phyloP scores from a whole-genome alignment of 2,113 vertebrate species.

The Meriones unguiculatus region DNA sequence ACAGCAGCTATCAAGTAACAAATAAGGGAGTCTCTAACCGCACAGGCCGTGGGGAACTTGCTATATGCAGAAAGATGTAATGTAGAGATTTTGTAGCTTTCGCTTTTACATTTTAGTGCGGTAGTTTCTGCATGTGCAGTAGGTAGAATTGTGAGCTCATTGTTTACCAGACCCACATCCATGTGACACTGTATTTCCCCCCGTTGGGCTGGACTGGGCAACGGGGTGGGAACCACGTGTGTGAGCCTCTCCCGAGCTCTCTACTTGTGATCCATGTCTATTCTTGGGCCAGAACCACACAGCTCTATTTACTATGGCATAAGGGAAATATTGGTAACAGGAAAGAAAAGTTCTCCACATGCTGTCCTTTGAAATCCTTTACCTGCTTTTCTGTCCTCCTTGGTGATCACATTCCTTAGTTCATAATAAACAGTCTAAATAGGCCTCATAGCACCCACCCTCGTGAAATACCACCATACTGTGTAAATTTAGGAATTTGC shows the following conservation, averaged over 20 bases:
- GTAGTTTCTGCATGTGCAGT: not conserved
- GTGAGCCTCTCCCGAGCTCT: not conserved
- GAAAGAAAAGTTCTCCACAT: slow-evolving; percentile 1
- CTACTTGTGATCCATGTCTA: not conserved
- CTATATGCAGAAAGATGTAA: not conserved
- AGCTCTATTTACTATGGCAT: not conserved
- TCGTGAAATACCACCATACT: too few relatives aligned
- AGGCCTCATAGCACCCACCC: too few relatives aligned
- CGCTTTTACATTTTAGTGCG: not conserved
- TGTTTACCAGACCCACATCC: not conserved
- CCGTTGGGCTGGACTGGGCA: not conserved
- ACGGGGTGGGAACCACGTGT: not conserved
- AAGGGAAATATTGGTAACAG: not conserved
- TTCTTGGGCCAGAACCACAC: not conserved
- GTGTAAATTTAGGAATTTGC: not conserved
- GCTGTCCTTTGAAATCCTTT: not conserved
- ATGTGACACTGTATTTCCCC: not conserved
- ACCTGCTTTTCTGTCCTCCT: not conserved
- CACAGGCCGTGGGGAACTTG: not conserved
- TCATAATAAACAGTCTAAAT: not conserved
- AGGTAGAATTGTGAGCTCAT: not conserved
- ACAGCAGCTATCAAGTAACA: not conserved
- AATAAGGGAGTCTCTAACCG: not conserved
- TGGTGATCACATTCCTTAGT: not conserved
- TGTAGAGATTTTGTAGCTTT: not conserved